Conservation (phyloP, 2,113 vertebrate genomes). For the Psettodes erumei region DNA sequence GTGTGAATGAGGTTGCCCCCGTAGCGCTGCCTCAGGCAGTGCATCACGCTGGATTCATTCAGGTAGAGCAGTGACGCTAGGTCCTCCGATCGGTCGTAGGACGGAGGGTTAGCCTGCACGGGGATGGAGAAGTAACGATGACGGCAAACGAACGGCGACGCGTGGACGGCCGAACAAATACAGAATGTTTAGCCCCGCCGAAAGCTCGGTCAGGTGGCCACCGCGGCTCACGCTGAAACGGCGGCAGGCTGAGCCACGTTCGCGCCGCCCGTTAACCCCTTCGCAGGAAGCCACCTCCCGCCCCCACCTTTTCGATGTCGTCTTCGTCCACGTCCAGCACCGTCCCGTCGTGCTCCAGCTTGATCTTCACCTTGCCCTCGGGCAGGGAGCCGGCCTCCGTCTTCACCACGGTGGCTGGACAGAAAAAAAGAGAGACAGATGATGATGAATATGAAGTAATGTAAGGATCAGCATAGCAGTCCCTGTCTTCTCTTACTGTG, state of each 20-base stretch:
- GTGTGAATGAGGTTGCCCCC: conserved; percentile 94
- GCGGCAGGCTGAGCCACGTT: too few species aligned
- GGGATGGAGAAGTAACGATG: neutral
- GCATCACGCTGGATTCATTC: conserved; percentile 94
- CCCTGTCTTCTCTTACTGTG: too few species aligned
- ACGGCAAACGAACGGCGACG: neutral
- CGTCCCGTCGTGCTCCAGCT: conserved; percentile 91
- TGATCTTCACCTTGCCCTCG: conserved; percentile 94
- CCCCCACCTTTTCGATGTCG: conserved; percentile 93
- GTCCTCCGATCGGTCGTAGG: conserved; percentile 91
- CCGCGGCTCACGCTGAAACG: too few species aligned
- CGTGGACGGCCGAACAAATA: too few species aligned
- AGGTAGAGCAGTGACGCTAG: conserved; percentile 94
- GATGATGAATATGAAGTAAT: too few species aligned
- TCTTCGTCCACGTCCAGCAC: conserved; percentile 96
- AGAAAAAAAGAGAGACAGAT: neutral
- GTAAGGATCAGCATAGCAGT: too few species aligned
- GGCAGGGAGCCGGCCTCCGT: conserved; percentile 84
- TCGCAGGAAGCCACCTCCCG: neutral
- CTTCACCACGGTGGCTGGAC: conserved; percentile 89
- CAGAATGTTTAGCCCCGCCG: too few species aligned
- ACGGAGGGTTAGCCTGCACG: conserved; percentile 91
- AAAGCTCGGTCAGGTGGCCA: too few species aligned
- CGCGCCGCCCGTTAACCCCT: too few species aligned
- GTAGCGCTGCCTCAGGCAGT: conserved; percentile 93